These are phyloP conservation scores for Onthophagus taurus DNA, from an alignment of 1,140 invertebrate genomes.

Conservation along the genomic window DNA sequence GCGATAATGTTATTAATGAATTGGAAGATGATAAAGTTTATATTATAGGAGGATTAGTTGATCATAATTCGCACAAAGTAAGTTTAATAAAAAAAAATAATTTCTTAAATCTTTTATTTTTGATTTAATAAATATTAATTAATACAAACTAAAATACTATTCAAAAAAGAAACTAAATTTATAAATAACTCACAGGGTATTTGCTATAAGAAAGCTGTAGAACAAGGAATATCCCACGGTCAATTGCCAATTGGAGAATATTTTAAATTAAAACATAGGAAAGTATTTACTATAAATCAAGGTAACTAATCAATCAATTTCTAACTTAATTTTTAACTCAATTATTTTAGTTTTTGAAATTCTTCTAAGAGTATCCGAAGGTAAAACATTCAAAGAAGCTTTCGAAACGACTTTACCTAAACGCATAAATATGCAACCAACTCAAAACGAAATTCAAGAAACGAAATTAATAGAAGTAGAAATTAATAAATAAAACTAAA, in stretches of 20 bases:
- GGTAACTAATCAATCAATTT: constrained; percentile 46
- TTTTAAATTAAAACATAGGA: constrained; percentile 85
- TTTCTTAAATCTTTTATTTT: neutral
- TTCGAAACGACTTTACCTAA: constrained; percentile 71
- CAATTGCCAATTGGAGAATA: constrained; percentile 84
- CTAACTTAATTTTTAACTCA: neutral
- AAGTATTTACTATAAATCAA: constrained; percentile 94
- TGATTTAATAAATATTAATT: constrained; percentile 11
- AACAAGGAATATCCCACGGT: constrained; percentile 72
- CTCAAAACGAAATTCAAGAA: too few relatives aligned
- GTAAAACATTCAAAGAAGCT: constrained; percentile 74
- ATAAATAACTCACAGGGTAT: constrained; percentile 55
- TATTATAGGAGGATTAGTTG: constrained; percentile 93
- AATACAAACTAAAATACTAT: too few relatives aligned
- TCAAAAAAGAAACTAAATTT: neutral
- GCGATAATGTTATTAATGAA: constrained; percentile 71
- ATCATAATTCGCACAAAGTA: constrained; percentile 93
- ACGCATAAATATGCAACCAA: constrained; percentile 42
- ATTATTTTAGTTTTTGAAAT: constrained; percentile 86
- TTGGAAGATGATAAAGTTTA: constrained; percentile 76
- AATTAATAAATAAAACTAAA: too few relatives aligned
- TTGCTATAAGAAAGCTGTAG: constrained; percentile 69
- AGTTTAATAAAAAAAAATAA: neutral
- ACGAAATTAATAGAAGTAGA: too few relatives aligned
- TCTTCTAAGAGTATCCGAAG: constrained; percentile 65